Evolutionary conservation across 1,140 invertebrate species (phyloP).

Genomic region (Harlomillsia oculata): DNA sequence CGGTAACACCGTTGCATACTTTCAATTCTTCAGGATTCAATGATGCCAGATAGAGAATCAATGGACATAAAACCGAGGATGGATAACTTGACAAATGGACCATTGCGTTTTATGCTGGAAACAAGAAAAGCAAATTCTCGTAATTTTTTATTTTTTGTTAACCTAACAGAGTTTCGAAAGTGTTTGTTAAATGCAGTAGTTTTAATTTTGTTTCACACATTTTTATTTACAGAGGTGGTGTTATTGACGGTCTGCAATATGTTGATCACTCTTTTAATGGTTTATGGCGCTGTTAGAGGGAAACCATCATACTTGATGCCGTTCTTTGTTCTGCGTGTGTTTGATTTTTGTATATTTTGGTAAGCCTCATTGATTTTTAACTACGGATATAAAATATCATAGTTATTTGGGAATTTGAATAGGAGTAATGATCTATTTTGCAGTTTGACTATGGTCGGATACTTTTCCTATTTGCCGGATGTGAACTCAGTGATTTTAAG

Average conservation of each 20-base stretch:
- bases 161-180: not conserved
- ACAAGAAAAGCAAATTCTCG: conserved; percentile 32
- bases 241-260: conserved; percentile 67
- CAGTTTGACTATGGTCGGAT: conserved; percentile 69
- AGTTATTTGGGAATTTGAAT: not conserved
- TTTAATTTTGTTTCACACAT: not conserved
- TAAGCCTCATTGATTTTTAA: conserved; percentile 43
- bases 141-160: conserved; percentile 12
- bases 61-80: not conserved
- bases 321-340: conserved; percentile 78
- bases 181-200: not conserved
- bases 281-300: conserved; percentile 69
- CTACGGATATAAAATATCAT: too few relatives aligned
- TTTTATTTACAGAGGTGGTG: conserved; percentile 52
- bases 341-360: conserved; percentile 77
- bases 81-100: conserved; percentile 27
- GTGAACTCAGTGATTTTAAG: conserved; percentile 59
- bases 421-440: conserved; percentile 31
- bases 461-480: conserved; percentile 70
- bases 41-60: conserved; percentile 1
- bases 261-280: conserved; percentile 65
- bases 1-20: too few relatives aligned
- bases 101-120: conserved; percentile 23
- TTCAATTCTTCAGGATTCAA: too few relatives aligned
- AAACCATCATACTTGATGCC: conserved; percentile 72